Conservation (phyloP, 2,888 invertebrate genomes). For the Caenorhabditis wallacei region DNA sequence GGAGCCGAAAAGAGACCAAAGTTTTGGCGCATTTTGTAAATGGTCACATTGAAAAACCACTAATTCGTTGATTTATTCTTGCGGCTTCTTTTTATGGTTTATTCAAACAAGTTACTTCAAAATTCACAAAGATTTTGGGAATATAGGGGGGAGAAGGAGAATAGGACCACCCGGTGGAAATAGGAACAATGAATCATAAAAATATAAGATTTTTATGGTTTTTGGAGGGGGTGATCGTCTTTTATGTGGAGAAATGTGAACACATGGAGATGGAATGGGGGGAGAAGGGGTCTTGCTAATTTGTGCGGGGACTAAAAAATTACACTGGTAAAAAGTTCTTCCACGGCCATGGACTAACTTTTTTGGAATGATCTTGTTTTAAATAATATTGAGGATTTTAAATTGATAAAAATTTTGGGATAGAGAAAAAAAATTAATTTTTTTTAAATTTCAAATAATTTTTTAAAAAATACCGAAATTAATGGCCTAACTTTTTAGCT, state of each 20-base stretch:
- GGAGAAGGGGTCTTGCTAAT: too few relatives aligned
- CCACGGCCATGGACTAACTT: too few relatives aligned
- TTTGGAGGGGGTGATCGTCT: neutral
- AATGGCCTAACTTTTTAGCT: too few relatives aligned
- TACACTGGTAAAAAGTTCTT: too few relatives aligned
- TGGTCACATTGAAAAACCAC: constrained; percentile 33
- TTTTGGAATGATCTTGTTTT: too few relatives aligned
- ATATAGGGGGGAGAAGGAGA: too few relatives aligned
- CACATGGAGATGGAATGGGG: constrained; percentile 30
- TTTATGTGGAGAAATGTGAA: constrained; percentile 20
- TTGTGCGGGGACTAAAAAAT: too few relatives aligned
- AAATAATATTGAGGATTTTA: too few relatives aligned
- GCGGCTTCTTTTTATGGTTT: constrained; percentile 24
- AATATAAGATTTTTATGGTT: constrained; percentile 42
- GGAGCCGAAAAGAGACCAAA: constrained; percentile 29
- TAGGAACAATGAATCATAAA: constrained; percentile 29
- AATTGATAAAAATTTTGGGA: too few relatives aligned
- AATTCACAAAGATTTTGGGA: constrained; percentile 12
- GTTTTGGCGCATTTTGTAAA: constrained; percentile 24
- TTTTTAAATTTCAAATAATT: too few relatives aligned
- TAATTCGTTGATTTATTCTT: constrained; percentile 54
- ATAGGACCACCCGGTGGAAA: constrained; percentile 40
- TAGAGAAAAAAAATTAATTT: too few relatives aligned
- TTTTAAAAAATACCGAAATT: too few relatives aligned
- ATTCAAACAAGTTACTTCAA: constrained; percentile 29